Conservation (phyloP, 1,140 invertebrate genomes). For the Asobara japonica region DNA sequence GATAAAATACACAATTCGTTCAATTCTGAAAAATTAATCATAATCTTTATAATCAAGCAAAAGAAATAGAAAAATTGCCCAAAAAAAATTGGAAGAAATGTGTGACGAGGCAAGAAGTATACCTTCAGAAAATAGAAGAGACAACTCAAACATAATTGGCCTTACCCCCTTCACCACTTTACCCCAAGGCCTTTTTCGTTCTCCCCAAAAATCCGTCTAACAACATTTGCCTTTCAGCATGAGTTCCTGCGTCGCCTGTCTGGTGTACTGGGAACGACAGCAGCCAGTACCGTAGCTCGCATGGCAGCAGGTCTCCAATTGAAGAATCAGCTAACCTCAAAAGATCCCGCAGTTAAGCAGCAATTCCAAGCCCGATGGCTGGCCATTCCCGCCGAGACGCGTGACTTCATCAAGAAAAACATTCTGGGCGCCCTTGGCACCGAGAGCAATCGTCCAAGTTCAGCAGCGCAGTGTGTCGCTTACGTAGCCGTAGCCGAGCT, state of each 20-base stretch:
- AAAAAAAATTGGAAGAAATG: too few relatives aligned
- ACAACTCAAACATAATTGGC: too few relatives aligned
- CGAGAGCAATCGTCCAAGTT: conserved; percentile 92
- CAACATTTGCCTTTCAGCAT: conserved; percentile 70
- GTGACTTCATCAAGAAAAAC: conserved; percentile 94
- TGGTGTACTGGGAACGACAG: conserved; percentile 88
- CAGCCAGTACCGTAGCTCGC: conserved; percentile 90
- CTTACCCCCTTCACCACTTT: not conserved
- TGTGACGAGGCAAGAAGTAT: too few relatives aligned
- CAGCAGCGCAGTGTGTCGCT: conserved; percentile 98
- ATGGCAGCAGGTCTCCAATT: conserved; percentile 98
- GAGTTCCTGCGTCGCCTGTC: conserved; percentile 95
- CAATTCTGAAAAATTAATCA: too few relatives aligned
- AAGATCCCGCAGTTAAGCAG: conserved; percentile 84
- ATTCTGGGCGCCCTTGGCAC: conserved; percentile 93
- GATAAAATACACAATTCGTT: too few relatives aligned
- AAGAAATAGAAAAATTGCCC: too few relatives aligned
- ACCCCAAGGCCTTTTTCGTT: not conserved
- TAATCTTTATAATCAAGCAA: too few relatives aligned
- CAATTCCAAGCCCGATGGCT: conserved; percentile 95
- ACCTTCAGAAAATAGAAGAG: too few relatives aligned
- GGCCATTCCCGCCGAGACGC: conserved; percentile 84
- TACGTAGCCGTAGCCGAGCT: conserved; percentile 97
- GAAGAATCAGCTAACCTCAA: conserved; percentile 98
- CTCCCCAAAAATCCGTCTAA: not conserved